Conservation (phyloP, 2,888 invertebrate genomes). For the Lathronympha strigana region DNA sequence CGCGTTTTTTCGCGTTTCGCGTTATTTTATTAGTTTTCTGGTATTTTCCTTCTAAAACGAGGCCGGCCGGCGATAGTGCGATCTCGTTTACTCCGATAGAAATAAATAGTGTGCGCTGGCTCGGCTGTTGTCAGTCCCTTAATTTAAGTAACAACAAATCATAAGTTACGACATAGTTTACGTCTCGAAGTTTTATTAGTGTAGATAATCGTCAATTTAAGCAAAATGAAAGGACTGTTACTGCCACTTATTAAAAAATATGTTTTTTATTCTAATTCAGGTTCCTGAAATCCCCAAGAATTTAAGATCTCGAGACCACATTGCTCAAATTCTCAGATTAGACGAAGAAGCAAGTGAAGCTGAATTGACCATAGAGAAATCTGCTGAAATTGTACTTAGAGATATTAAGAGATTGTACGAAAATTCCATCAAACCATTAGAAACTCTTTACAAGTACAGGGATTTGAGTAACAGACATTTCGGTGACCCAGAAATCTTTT, state of each 20-base stretch:
- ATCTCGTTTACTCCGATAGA: too few relatives aligned
- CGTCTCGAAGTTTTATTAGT: too few relatives aligned
- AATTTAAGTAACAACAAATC: too few relatives aligned
- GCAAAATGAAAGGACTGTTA: too few relatives aligned
- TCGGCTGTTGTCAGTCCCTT: too few relatives aligned
- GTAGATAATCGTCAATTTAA: neutral
- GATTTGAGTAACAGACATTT: conserved; percentile 96
- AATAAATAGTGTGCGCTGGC: too few relatives aligned
- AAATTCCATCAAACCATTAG: conserved; percentile 94
- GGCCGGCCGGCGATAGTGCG: too few relatives aligned
- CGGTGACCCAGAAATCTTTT: conserved; percentile 97
- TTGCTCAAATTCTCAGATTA: conserved; percentile 90
- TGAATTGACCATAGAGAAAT: conserved; percentile 88
- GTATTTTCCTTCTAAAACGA: too few relatives aligned
- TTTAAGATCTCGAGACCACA: conserved; percentile 90
- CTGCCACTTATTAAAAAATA: neutral
- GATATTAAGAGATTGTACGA: conserved; percentile 95
- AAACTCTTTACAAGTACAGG: conserved; percentile 95
- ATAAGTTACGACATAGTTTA: too few relatives aligned
- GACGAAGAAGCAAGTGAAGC: conserved; percentile 89
- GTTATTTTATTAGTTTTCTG: too few relatives aligned
- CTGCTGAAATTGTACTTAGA: conserved; percentile 90
- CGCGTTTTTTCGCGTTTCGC: too few relatives aligned
- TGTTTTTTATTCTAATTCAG: conserved; percentile 67
- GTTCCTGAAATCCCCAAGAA: conserved; percentile 90